Conservation (phyloP, 2,888 invertebrate genomes). For the Dioctria linearis region DNA sequence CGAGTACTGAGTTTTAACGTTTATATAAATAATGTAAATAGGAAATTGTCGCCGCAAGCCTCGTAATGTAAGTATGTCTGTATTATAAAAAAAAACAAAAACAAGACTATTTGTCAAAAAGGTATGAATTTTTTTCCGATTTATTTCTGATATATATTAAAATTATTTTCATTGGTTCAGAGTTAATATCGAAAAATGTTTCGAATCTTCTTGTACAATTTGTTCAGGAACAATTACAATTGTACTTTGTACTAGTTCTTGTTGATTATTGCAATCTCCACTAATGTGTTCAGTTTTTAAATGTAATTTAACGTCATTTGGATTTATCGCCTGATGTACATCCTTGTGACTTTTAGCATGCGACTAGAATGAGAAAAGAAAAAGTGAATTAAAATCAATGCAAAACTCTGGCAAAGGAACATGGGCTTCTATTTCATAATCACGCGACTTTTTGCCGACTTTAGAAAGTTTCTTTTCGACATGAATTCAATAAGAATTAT, state of each 20-base stretch:
- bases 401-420: too few relatives aligned
- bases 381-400: not conserved
- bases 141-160: too few relatives aligned
- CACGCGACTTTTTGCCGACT: too few relatives aligned
- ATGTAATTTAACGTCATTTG: too few relatives aligned
- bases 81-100: too few relatives aligned
- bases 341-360: conserved; percentile 12
- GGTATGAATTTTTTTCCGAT: too few relatives aligned
- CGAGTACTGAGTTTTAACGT: conserved; percentile 23
- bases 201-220: not conserved
- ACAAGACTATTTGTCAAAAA: too few relatives aligned
- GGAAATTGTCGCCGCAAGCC: conserved; percentile 12
- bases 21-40: conserved; percentile 15
- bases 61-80: not conserved
- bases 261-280: not conserved
- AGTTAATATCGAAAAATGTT: not conserved
- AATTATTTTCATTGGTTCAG: too few relatives aligned
- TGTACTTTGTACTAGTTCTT: not conserved
- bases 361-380: not conserved
- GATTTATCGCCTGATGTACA: too few relatives aligned
- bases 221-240: conserved; percentile 21
- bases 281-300: not conserved
- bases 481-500: too few relatives aligned
- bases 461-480: too few relatives aligned
- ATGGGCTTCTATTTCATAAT: too few relatives aligned